Conservation (phyloP, 2,888 invertebrate species). For the Pelosia muscerda region DNA sequence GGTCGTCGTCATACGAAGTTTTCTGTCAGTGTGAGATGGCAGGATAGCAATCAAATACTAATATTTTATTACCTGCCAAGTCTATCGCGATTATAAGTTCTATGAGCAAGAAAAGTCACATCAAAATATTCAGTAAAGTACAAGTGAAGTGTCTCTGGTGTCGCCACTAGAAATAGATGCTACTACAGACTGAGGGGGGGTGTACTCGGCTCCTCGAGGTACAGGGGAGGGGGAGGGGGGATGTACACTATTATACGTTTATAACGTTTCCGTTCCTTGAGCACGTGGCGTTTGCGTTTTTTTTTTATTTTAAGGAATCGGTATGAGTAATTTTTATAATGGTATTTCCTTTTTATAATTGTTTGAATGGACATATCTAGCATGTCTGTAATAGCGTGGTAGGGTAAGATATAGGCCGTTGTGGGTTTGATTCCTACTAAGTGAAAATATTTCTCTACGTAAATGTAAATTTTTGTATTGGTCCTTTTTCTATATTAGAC, state of each 20-base stretch:
- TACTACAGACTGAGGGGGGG: constrained; percentile 57
- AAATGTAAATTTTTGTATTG: neutral
- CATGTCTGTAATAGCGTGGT: neutral
- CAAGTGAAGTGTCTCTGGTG: constrained; percentile 77
- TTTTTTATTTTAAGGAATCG: constrained; percentile 55
- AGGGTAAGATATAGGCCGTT: too few relatives aligned
- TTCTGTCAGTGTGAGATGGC: too few relatives aligned
- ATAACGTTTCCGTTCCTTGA: constrained; percentile 25
- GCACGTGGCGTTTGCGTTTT: constrained; percentile 54
- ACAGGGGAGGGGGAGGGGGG: constrained; percentile 18
- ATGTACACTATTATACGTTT: constrained; percentile 22
- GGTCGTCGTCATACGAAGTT: too few relatives aligned
- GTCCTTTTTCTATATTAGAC: too few relatives aligned
- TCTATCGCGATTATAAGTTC: constrained; percentile 53
- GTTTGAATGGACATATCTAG: constrained; percentile 3
- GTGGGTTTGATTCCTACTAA: neutral
- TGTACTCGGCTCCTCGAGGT: constrained; percentile 38
- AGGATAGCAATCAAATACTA: too few relatives aligned
- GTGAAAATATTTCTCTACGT: neutral
- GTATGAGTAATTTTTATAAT: constrained; percentile 41
- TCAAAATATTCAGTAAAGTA: constrained; percentile 74
- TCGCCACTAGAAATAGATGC: constrained; percentile 74
- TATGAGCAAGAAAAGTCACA: constrained; percentile 64
- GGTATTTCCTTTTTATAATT: constrained; percentile 35
- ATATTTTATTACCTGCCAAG: constrained; percentile 14